Percentiles rank a stretch among this genome's conserved stretches.
These are phyloP conservation scores for Rousettus leschenaultii DNA, from an alignment of 2,113 vertebrate species.

Conservation along the genomic window DNA sequence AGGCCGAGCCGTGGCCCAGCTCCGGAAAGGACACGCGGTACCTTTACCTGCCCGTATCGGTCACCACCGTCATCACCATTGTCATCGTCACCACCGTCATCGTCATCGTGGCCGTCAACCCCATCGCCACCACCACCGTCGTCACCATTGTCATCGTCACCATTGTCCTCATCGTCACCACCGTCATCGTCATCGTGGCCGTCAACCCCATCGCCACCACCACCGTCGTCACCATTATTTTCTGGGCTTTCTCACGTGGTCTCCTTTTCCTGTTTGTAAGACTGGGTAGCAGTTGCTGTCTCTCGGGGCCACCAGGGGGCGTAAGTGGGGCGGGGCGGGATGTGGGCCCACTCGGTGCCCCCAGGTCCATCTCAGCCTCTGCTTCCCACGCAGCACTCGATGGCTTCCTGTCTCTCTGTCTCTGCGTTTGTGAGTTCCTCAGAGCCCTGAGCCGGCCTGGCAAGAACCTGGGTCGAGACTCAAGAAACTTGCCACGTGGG, in stretches of 20 bases:
- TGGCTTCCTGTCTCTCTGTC: neutral
- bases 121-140: accelerated
- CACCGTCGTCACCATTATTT: accelerated
- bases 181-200: neutral
- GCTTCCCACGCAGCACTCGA: too few species aligned
- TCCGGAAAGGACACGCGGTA: neutral
- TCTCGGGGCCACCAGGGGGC: neutral
- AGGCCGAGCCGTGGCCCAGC: neutral
- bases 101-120: too few species aligned
- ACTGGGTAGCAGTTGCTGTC: accelerated
- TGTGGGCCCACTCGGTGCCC: accelerated
- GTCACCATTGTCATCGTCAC: neutral
- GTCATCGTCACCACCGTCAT: neutral
- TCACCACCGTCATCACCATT: accelerated
- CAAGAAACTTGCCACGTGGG: accelerated
- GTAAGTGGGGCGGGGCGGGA: too few species aligned
- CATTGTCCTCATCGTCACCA: too few species aligned
- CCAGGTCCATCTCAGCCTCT: neutral
- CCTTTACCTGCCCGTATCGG: too few species aligned
- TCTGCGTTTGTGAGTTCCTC: neutral
- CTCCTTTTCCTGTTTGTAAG: neutral
- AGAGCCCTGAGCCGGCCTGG: neutral
- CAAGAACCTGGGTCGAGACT: neutral
- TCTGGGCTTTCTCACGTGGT: neutral
- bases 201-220: accelerated